These are phyloP conservation scores for Falco rusticolus DNA, from an alignment of 2,797 vertebrate species.

Conservation along the genomic window DNA sequence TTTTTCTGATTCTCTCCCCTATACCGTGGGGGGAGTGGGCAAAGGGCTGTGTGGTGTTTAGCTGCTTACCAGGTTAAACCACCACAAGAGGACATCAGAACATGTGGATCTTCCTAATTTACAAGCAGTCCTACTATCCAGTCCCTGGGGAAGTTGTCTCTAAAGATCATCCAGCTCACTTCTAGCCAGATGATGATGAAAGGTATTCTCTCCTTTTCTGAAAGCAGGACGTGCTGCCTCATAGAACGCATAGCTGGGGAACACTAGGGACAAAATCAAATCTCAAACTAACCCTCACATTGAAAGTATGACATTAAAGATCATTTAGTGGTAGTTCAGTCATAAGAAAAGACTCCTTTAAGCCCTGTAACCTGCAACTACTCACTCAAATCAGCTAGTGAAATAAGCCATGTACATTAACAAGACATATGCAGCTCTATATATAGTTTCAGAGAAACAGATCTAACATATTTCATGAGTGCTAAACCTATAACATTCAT, in stretches of 20 bases:
- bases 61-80: not conserved
- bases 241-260: not conserved
- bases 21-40: not conserved
- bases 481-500: not conserved
- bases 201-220: not conserved
- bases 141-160: not conserved
- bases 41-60: not conserved
- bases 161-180: not conserved
- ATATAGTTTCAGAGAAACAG: not conserved
- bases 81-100: not conserved
- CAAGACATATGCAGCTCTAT: not conserved
- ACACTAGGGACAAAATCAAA: not conserved
- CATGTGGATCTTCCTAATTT: not conserved
- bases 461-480: accelerated
- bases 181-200: not conserved
- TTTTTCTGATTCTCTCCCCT: not conserved
- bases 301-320: not conserved
- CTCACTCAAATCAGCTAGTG: not conserved
- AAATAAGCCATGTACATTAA: not conserved
- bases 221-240: not conserved
- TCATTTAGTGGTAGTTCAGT: not conserved
- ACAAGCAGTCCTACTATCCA: not conserved
- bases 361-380: not conserved
- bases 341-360: not conserved
- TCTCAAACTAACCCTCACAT: not conserved